Evolutionary conservation across 2,797 vertebrate species (phyloP).

Genomic region (Rhynchonycteris naso): DNA sequence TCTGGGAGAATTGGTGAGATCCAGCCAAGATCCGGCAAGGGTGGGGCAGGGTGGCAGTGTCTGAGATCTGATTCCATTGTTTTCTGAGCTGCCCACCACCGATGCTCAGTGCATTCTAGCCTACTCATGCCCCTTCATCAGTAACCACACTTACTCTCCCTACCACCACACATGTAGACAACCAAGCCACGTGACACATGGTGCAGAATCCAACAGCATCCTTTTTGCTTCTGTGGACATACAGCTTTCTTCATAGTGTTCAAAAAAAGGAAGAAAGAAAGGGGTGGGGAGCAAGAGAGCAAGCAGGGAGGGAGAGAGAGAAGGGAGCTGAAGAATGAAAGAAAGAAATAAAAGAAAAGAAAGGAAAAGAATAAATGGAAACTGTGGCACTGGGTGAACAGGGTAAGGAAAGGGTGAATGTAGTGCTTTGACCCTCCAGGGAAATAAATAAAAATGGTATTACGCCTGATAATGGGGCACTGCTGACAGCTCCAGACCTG

Average conservation of each 20-base stretch:
- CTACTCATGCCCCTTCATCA: neutral
- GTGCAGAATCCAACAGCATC: neutral
- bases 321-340: neutral
- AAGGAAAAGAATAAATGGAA: neutral
- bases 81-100: accelerated
- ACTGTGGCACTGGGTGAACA: neutral
- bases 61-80: accelerated
- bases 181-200: neutral
- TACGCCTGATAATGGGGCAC: neutral
- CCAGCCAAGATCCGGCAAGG: neutral
- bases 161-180: neutral
- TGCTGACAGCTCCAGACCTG: too few relatives aligned
- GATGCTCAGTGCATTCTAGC: neutral
- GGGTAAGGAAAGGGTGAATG: neutral
- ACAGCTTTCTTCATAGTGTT: neutral
- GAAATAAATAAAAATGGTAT: neutral
- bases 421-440: neutral
- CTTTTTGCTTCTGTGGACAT: neutral
- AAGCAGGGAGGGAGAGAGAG: neutral
- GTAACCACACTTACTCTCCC: neutral
- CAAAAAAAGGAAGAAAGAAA: neutral
- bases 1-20: neutral
- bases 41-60: accelerated
- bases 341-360: neutral
- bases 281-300: too few relatives aligned